Percentiles rank a stretch among this genome's conserved stretches.
Conservation (phyloP, 1,140 invertebrate genomes). For the Drosophila sp. region DNA sequence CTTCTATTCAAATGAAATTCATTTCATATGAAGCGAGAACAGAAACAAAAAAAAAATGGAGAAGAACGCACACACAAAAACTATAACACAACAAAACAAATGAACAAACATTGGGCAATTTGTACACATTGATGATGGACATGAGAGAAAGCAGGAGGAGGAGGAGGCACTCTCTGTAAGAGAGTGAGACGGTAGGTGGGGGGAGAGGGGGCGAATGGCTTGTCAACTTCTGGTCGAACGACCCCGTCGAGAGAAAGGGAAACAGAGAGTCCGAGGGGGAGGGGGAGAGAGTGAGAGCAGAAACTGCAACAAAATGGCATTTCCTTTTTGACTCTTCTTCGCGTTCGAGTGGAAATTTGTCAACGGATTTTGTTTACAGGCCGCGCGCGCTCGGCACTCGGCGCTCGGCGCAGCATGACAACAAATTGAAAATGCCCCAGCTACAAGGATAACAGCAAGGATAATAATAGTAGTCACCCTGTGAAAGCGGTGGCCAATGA, state of each 20-base stretch:
- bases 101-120: slow-evolving; percentile 67
- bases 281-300: neutral
- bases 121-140: slow-evolving; percentile 62
- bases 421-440: slow-evolving; percentile 74
- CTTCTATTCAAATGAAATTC: slow-evolving; percentile 43
- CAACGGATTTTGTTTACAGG: slow-evolving; percentile 80
- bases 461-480: slow-evolving; percentile 44
- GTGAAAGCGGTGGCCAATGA: slow-evolving; percentile 54
- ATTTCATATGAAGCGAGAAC: slow-evolving; percentile 28
- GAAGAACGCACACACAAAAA: slow-evolving; percentile 35
- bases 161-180: neutral
- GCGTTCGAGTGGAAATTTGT: slow-evolving; percentile 65
- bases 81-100: slow-evolving; percentile 13
- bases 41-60: slow-evolving; percentile 7
- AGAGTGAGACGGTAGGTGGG: neutral
- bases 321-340: slow-evolving; percentile 68
- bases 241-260: slow-evolving; percentile 24
- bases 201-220: slow-evolving; percentile 20
- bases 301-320: slow-evolving; percentile 66
- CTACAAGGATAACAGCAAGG: slow-evolving; percentile 30
- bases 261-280: neutral
- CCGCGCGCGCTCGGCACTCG: slow-evolving; percentile 32
- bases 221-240: slow-evolving; percentile 63
- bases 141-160: neutral
- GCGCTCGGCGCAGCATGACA: slow-evolving; percentile 59